A percentile compares a stretch with the other conserved stretches of the same genome.
Evolutionary conservation across 2,797 vertebrate species (phyloP).

Genomic region (Sarcophilus harrisii): DNA sequence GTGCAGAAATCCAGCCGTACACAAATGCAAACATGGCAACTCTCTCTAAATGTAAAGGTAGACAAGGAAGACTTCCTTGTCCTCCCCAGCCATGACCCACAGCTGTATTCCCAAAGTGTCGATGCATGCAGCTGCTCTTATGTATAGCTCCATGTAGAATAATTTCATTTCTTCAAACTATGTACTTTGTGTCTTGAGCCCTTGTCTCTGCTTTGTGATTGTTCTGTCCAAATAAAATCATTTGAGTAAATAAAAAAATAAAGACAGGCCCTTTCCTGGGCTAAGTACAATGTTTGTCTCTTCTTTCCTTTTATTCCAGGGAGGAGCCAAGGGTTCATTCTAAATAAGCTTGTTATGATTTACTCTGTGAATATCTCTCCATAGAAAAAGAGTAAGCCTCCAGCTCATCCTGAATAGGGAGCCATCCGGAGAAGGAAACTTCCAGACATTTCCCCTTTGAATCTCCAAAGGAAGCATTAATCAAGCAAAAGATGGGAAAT

Average conservation of each 20-base stretch:
- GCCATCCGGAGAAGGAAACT: slow-evolving; percentile 77
- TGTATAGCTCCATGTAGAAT: not conserved
- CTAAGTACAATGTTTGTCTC: slow-evolving; percentile 41
- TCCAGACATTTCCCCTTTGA: slow-evolving; percentile 83
- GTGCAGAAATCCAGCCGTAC: not conserved
- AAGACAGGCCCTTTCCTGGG: slow-evolving; percentile 54
- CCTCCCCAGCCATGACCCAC: slow-evolving; percentile 52
- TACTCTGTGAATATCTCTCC: slow-evolving; percentile 57
- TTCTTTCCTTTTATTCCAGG: slow-evolving; percentile 56
- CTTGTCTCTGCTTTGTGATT: slow-evolving; percentile 23
- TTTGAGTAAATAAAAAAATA: slow-evolving; percentile 58
- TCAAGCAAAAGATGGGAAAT: slow-evolving; percentile 88
- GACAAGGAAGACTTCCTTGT: slow-evolving; percentile 52
- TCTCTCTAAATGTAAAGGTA: slow-evolving; percentile 1
- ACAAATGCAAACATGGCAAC: not conserved
- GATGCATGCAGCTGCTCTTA: not conserved
- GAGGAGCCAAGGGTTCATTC: slow-evolving; percentile 44
- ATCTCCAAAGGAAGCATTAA: slow-evolving; percentile 87
- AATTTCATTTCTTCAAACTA: slow-evolving; percentile 43
- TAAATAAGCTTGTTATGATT: slow-evolving; percentile 51
- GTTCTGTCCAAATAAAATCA: slow-evolving; percentile 56
- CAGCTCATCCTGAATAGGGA: slow-evolving; percentile 69
- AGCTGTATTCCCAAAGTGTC: slow-evolving; percentile 34
- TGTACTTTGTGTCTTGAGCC: slow-evolving; percentile 43
- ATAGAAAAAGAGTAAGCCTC: slow-evolving; percentile 72